These are phyloP conservation scores for Stegodyphus dumicola DNA, from an alignment of 1,140 invertebrate species.

Conservation along the genomic window DNA sequence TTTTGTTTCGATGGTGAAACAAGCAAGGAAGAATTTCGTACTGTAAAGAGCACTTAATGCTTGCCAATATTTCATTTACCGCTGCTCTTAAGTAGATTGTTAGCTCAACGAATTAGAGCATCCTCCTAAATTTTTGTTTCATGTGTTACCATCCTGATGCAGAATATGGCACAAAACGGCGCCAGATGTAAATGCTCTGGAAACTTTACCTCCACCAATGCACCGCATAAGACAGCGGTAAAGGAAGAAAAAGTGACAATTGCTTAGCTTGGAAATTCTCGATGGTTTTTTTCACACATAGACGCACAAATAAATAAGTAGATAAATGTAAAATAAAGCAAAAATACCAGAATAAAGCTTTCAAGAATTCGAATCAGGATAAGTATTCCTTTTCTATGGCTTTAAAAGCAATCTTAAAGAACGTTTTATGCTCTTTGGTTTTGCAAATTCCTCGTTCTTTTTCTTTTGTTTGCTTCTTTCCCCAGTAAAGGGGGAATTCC, in stretches of 20 bases:
- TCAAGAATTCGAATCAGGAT: slow-evolving; percentile 40
- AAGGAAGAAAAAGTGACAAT: not conserved
- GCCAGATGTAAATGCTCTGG: no score
- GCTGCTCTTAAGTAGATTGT: no score
- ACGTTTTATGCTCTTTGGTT: slow-evolving; percentile 56
- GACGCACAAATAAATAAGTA: slow-evolving; percentile 49
- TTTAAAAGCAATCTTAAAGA: slow-evolving; percentile 60
- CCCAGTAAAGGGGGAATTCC: slow-evolving; percentile 9
- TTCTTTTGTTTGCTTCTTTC: slow-evolving; percentile 38
- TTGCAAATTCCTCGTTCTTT: slow-evolving; percentile 31
- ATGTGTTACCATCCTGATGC: no score
- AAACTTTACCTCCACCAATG: no score
- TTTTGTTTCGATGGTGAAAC: no score
- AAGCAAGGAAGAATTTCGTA: no score
- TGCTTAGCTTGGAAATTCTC: not conserved
- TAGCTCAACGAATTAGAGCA: no score
- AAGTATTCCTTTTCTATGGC: slow-evolving; percentile 48
- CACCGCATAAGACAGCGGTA: no score
- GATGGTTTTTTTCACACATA: slow-evolving; percentile 16
- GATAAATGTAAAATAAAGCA: slow-evolving; percentile 38
- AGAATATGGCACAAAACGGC: no score
- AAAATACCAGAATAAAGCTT: slow-evolving; percentile 36
- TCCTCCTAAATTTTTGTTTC: no score
- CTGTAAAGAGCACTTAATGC: no score
- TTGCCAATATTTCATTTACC: no score